A percentile compares a stretch with the other conserved stretches of the same genome.
Conservation (phyloP, 1,140 invertebrate species). For the Heliothis virescens region DNA sequence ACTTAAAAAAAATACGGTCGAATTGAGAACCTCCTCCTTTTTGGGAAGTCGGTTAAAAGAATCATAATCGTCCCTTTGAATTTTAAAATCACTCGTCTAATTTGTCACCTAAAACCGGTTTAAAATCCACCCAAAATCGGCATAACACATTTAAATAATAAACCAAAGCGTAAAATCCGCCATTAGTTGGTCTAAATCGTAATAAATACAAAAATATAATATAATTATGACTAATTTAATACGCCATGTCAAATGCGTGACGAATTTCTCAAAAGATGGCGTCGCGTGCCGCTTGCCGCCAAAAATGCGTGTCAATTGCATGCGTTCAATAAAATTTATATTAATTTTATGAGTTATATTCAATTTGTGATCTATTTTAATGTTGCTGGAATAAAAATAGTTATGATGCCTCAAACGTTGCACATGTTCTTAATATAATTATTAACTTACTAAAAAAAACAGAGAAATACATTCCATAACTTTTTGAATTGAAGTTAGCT, state of each 20-base stretch:
- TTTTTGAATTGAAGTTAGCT: too few relatives aligned
- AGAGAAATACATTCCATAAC: too few relatives aligned
- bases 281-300: constrained; percentile 70
- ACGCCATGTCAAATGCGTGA: constrained; percentile 44
- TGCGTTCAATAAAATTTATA: constrained; percentile 58
- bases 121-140: constrained; percentile 10
- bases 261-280: constrained; percentile 73
- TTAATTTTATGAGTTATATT: constrained; percentile 17
- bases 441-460: too few relatives aligned
- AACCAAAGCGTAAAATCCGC: constrained; percentile 57
- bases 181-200: constrained; percentile 53
- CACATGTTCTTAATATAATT: too few relatives aligned
- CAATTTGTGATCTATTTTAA: neutral
- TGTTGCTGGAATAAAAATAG: too few relatives aligned
- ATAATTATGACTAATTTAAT: constrained; percentile 27
- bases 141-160: constrained; percentile 64
- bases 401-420: too few relatives aligned
- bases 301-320: constrained; percentile 72
- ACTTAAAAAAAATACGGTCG: too few relatives aligned
- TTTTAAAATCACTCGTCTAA: neutral
- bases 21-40: too few relatives aligned
- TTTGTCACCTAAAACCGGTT: constrained; percentile 34
- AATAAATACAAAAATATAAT: constrained; percentile 63
- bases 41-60: too few relatives aligned
- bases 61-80: too few relatives aligned